These are phyloP conservation scores for Pyxicephalus adspersus DNA, from an alignment of 2,113 vertebrate genomes.

Conservation along the genomic window DNA sequence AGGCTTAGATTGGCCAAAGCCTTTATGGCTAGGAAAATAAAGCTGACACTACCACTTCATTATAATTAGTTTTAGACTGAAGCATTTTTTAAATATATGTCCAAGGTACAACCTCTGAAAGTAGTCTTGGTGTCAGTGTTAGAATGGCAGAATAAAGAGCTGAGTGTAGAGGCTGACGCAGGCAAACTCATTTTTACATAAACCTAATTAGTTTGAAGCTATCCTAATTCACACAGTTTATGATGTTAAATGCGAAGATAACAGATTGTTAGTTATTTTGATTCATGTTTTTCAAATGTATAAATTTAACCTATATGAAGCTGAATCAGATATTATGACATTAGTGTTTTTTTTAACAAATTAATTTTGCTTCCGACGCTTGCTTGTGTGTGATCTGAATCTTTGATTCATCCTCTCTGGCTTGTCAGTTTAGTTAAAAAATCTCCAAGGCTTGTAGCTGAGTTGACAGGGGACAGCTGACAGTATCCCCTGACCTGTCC, in stretches of 20 bases:
- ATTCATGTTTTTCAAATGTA: slow-evolving; percentile 52
- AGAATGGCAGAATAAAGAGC: slow-evolving; percentile 54
- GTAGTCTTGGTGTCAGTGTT: slow-evolving; percentile 44
- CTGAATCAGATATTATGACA: neutral
- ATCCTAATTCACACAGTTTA: slow-evolving; percentile 51
- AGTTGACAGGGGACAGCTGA: slow-evolving; percentile 81
- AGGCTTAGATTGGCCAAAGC: slow-evolving; percentile 69
- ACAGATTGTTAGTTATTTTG: no score
- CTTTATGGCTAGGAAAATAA: slow-evolving; percentile 72
- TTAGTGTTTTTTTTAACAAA: slow-evolving; percentile 61
- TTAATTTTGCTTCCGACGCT: slow-evolving; percentile 58
- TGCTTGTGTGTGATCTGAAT: slow-evolving; percentile 72
- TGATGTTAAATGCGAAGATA: slow-evolving; percentile 60
- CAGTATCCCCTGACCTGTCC: slow-evolving; percentile 76
- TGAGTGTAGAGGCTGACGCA: slow-evolving; percentile 52
- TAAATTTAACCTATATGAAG: neutral
- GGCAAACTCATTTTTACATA: slow-evolving; percentile 54
- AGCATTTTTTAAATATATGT: slow-evolving; percentile 67
- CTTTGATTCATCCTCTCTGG: slow-evolving; percentile 74
- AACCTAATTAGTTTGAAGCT: slow-evolving; percentile 57
- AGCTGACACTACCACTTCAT: slow-evolving; percentile 76
- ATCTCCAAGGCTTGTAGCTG: slow-evolving; percentile 77
- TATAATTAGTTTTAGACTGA: slow-evolving; percentile 73
- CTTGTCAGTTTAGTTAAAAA: slow-evolving; percentile 85
- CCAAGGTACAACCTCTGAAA: slow-evolving; percentile 64